A percentile compares a stretch with the other conserved stretches of the same genome.
Conservation (phyloP, 2,113 vertebrate genomes). For the Bufo gargarizans region DNA sequence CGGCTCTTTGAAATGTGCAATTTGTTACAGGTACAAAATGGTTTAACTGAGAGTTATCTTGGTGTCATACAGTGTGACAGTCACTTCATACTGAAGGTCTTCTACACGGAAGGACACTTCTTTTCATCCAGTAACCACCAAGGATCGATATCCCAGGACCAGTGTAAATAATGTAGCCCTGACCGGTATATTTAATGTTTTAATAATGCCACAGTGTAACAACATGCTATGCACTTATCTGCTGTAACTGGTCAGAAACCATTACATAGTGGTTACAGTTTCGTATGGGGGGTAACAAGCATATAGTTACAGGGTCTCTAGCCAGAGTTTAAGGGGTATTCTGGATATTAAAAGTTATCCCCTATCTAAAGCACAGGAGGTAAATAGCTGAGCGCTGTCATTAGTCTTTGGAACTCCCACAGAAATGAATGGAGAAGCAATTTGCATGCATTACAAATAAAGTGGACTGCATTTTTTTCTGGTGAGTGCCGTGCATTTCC, state of each 20-base stretch:
- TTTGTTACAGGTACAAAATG: conserved; percentile 28
- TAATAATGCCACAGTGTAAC: neutral
- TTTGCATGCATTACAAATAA: too few relatives aligned
- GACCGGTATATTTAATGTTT: neutral
- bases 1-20: conserved; percentile 39
- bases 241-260: neutral
- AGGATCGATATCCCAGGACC: conserved; percentile 20
- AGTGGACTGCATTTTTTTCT: too few relatives aligned
- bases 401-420: too few relatives aligned
- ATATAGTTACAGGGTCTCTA: too few relatives aligned
- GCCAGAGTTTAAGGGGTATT: too few relatives aligned
- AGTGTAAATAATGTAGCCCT: neutral
- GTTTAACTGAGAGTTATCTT: neutral
- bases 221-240: neutral
- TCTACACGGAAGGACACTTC: neutral
- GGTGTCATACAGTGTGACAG: conserved; percentile 7
- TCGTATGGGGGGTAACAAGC: too few relatives aligned
- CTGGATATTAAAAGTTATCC: too few relatives aligned
- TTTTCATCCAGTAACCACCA: neutral
- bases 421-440: too few relatives aligned
- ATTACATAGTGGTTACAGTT: too few relatives aligned
- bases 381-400: too few relatives aligned
- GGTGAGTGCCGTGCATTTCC: too few relatives aligned
- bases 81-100: conserved; percentile 10
- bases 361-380: too few relatives aligned